Percentiles rank a stretch among this genome's conserved stretches.
Evolutionary conservation across 2,888 invertebrate species (phyloP).

Genomic region (Acronicta alni): DNA sequence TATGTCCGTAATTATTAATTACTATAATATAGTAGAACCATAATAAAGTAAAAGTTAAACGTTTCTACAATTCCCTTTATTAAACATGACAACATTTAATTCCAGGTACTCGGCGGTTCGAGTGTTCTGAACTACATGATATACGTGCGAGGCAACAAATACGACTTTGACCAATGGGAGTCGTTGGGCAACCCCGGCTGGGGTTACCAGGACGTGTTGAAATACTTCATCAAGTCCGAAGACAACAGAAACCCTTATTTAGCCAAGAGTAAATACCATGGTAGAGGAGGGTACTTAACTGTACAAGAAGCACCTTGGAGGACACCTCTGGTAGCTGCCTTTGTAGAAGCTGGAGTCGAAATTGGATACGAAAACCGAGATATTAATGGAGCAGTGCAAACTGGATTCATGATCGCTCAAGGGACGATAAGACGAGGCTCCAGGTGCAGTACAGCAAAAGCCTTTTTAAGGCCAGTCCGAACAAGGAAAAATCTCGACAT

Average conservation of each 20-base stretch:
- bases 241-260: constrained; percentile 96
- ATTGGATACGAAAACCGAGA: constrained; percentile 95
- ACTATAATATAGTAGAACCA: too few relatives aligned
- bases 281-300: constrained; percentile 93
- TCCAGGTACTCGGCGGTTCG: constrained; percentile 94
- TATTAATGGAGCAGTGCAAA: constrained; percentile 94
- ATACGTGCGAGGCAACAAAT: constrained; percentile 94
- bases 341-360: constrained; percentile 94
- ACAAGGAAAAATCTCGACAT: constrained; percentile 94
- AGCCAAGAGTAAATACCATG: constrained; percentile 91
- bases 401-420: constrained; percentile 95
- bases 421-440: constrained; percentile 94
- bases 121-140: constrained; percentile 97
- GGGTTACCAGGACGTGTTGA: constrained; percentile 95
- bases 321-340: constrained; percentile 94
- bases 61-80: too few relatives aligned
- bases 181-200: constrained; percentile 95
- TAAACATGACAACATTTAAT: constrained; percentile 30
- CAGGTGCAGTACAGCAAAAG: constrained; percentile 96
- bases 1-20: neutral
- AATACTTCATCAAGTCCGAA: constrained; percentile 97
- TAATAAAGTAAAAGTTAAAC: too few relatives aligned
- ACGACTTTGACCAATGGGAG: constrained; percentile 97
- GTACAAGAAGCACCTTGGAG: constrained; percentile 96
- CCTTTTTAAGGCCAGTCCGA: constrained; percentile 94